A percentile compares a stretch with the other conserved stretches of the same genome.
Evolutionary conservation across 2,888 invertebrate species (phyloP).

Genomic region (Pandemis corylana): DNA sequence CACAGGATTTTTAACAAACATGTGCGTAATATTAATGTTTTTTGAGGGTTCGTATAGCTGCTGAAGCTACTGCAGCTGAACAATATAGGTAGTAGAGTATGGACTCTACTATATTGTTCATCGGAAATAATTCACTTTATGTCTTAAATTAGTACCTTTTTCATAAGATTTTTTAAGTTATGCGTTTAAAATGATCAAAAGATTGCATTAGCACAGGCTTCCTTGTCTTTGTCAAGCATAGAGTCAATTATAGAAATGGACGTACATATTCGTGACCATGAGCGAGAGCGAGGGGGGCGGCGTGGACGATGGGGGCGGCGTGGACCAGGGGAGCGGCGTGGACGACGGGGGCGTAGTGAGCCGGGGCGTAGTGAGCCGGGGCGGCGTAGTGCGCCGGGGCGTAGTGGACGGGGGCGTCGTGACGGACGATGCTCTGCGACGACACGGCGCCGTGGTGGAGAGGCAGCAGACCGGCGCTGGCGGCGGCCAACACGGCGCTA

Average conservation of each 20-base stretch:
- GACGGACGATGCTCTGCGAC: constrained; percentile 81
- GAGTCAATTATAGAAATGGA: not conserved
- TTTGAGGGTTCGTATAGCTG: too few relatives aligned
- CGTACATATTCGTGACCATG: constrained; percentile 46
- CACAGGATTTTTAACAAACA: not conserved
- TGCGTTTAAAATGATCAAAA: too few relatives aligned
- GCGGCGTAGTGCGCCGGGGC: constrained; percentile 62
- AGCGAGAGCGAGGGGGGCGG: constrained; percentile 60
- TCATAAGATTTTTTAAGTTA: too few relatives aligned
- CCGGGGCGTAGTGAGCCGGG: constrained; percentile 52
- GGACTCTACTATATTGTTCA: too few relatives aligned
- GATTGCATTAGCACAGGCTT: too few relatives aligned
- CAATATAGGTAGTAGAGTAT: too few relatives aligned
- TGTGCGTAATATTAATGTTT: not conserved
- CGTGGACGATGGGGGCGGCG: constrained; percentile 64
- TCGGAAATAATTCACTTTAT: too few relatives aligned
- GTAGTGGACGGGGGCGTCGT: constrained; percentile 74
- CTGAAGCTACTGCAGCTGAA: too few relatives aligned
- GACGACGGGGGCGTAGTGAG: constrained; percentile 65
- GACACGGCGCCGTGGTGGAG: constrained; percentile 78
- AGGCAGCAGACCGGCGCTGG: constrained; percentile 83
- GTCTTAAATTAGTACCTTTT: too few relatives aligned
- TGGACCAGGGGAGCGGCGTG: constrained; percentile 68
- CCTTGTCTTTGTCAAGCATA: not conserved
- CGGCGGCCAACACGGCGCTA: constrained; percentile 79